phyloP scores from a whole-genome alignment of 2,113 vertebrate species.

The Hypanus sabinus region DNA sequence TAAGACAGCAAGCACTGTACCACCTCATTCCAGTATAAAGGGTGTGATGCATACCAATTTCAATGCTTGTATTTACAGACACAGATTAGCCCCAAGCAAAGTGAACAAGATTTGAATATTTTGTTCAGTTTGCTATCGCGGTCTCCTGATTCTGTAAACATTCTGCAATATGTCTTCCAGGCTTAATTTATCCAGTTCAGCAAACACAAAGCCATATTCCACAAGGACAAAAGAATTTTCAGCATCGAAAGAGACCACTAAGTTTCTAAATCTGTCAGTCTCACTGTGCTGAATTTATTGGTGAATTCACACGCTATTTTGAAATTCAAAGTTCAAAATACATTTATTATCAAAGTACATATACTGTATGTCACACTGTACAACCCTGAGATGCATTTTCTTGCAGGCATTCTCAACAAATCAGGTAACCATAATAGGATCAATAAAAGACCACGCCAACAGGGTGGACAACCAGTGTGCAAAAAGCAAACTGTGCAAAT shows the following conservation, averaged over 20 bases:
- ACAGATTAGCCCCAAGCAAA: not conserved
- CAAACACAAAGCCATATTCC: not conserved
- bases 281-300: not conserved
- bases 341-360: too few relatives aligned
- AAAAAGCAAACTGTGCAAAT: too few relatives aligned
- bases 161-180: slow-evolving; percentile 22
- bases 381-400: too few relatives aligned
- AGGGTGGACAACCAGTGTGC: too few relatives aligned
- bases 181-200: not conserved
- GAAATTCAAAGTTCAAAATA: not conserved
- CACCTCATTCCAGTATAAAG: not conserved
- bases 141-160: not conserved
- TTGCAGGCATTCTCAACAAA: too few relatives aligned
- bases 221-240: slow-evolving; percentile 17
- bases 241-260: not conserved
- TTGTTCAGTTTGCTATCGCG: not conserved
- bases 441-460: too few relatives aligned
- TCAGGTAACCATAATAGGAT: too few relatives aligned
- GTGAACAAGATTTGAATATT: not conserved
- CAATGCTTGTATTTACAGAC: not conserved
- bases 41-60: not conserved
- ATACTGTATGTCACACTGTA: too few relatives aligned
- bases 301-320: not conserved
- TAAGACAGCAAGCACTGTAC: not conserved
- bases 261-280: slow-evolving; percentile 9